phyloP scores from a whole-genome alignment of 2,797 vertebrate genomes.

The Halcyon leucocephala region DNA sequence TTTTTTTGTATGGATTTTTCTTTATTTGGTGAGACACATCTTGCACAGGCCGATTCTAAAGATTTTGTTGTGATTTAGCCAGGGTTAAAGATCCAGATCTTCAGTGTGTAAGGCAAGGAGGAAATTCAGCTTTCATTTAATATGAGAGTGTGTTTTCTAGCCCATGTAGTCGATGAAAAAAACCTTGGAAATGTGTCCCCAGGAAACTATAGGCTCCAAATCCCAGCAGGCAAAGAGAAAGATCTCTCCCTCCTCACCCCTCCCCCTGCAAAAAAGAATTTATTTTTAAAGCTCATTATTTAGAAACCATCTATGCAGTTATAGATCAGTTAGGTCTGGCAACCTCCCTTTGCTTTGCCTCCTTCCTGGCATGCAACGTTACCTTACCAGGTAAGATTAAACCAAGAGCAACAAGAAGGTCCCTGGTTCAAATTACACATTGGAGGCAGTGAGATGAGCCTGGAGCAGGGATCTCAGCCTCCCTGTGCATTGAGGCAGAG shows the following conservation, averaged over 20 bases:
- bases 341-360: background rate
- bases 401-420: background rate
- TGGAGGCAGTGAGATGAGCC: background rate
- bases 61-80: constrained; percentile 4
- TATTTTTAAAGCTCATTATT: constrained; percentile 48
- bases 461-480: background rate
- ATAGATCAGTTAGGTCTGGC: background rate
- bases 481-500: background rate
- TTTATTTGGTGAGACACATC: background rate
- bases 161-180: background rate
- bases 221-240: background rate
- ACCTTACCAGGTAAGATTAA: background rate
- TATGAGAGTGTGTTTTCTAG: constrained; percentile 28
- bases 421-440: accelerated
- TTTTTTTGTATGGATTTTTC: constrained; percentile 32
- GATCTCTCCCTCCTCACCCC: background rate
- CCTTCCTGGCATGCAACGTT: background rate
- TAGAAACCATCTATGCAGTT: background rate
- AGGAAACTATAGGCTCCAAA: background rate
- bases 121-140: constrained; percentile 32
- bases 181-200: constrained; percentile 18
- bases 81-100: constrained; percentile 35
- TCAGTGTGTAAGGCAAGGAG: background rate
- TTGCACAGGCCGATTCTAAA: background rate
- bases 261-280: background rate